A percentile compares a stretch with the other conserved stretches of the same genome.
These are phyloP conservation scores for Bos taurus DNA, from an alignment of 2,113 vertebrate genomes.

Conservation along the genomic window DNA sequence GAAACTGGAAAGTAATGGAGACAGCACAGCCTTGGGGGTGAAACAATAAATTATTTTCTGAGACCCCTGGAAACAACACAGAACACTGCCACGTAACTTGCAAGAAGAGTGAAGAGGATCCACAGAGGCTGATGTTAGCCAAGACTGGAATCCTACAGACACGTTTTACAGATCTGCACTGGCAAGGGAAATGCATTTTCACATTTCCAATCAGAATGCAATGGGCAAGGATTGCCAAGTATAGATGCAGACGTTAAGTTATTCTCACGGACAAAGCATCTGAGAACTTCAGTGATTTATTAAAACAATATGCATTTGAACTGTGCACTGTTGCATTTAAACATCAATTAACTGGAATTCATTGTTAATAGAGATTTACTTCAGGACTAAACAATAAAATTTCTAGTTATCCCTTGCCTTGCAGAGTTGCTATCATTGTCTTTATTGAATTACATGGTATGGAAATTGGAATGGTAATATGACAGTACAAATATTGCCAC, in stretches of 20 bases:
- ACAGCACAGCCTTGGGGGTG: background rate
- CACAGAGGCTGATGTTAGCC: background rate
- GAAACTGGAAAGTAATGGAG: background rate
- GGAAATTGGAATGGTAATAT: background rate
- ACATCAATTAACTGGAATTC: conserved; percentile 34
- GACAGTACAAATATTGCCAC: background rate
- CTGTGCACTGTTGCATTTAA: background rate
- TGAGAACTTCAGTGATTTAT: conserved; percentile 56
- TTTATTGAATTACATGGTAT: conserved; percentile 40
- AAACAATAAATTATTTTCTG: background rate
- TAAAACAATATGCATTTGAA: conserved; percentile 29
- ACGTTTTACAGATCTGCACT: background rate
- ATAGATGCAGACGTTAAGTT: conserved; percentile 56
- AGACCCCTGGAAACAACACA: background rate
- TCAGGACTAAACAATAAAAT: conserved; percentile 24
- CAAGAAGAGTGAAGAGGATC: background rate
- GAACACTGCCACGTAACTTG: background rate
- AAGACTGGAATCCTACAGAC: background rate
- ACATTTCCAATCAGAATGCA: conserved; percentile 35
- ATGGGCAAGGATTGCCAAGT: conserved; percentile 15
- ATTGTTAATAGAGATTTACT: conserved; percentile 47
- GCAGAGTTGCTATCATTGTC: background rate
- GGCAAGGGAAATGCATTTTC: conserved; percentile 49
- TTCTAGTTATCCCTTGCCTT: background rate
- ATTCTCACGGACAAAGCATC: conserved; percentile 62